These are phyloP conservation scores for Chymomyza procnemis DNA, from an alignment of 2,888 invertebrate species.

Conservation along the genomic window DNA sequence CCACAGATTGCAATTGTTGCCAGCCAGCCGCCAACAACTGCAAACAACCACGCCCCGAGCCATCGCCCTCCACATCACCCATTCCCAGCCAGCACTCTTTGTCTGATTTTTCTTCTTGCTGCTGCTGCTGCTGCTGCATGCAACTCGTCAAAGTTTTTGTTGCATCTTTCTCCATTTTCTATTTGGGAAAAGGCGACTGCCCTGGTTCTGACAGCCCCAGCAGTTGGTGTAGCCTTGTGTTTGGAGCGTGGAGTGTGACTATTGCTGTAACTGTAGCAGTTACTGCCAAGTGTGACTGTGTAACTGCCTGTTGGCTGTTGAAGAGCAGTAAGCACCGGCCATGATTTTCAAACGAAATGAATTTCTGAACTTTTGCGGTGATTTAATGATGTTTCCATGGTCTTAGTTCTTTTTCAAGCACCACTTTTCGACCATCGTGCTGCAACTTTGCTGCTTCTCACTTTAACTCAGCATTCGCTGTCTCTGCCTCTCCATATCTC, in stretches of 20 bases:
- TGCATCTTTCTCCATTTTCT: background rate
- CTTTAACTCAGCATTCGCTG: background rate
- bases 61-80: background rate
- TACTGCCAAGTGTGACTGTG: conserved; percentile 1
- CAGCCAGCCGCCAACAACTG: conserved; percentile 10
- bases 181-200: background rate
- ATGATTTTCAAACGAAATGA: conserved; percentile 66
- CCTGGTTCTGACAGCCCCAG: conserved; percentile 22
- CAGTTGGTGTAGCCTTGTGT: conserved; percentile 52
- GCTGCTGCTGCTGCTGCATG: conserved; percentile 9
- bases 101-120: conserved; percentile 2
- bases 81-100: background rate
- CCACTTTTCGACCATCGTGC: background rate
- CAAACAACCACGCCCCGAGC: background rate
- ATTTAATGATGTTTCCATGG: conserved; percentile 62
- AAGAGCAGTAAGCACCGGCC: conserved; percentile 21
- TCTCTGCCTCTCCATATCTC: background rate
- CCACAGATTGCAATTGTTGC: conserved; percentile 68
- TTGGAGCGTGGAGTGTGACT: conserved; percentile 50
- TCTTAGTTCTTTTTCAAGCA: conserved; percentile 4
- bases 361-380: conserved; percentile 54
- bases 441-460: background rate
- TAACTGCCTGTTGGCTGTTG: conserved; percentile 30
- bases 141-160: conserved; percentile 46
- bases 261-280: conserved; percentile 7